phyloP scores from a whole-genome alignment of 2,113 vertebrate genomes.

The Nerophis ophidion region DNA sequence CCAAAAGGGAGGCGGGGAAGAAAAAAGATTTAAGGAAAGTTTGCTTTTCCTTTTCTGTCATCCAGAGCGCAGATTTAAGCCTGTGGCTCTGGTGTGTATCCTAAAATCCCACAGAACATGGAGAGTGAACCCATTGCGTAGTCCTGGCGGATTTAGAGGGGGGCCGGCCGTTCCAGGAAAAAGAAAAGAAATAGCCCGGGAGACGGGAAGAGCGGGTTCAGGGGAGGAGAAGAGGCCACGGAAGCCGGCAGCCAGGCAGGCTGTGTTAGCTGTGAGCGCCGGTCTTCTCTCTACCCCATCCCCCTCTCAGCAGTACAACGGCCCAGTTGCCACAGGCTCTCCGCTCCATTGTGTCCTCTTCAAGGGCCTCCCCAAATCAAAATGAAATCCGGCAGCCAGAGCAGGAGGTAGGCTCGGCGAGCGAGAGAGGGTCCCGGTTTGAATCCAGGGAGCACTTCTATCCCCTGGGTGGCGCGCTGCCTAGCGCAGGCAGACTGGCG shows the following conservation, averaged over 20 bases:
- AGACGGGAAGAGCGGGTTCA: constrained; percentile 44
- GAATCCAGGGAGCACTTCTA: constrained; percentile 46
- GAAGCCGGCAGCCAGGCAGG: constrained; percentile 67
- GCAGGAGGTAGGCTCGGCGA: constrained; percentile 16
- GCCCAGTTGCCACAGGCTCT: constrained; percentile 76
- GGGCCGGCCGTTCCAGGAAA: constrained; percentile 44
- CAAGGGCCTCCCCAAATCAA: constrained; percentile 57
- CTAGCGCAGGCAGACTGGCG: constrained; percentile 52
- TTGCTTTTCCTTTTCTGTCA: constrained; percentile 40
- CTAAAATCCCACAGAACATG: constrained; percentile 55
- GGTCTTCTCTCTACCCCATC: constrained; percentile 75
- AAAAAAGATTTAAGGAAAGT: constrained; percentile 42
- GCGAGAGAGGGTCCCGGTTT: constrained; percentile 23
- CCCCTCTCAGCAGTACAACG: constrained; percentile 75
- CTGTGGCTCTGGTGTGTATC: constrained; percentile 48
- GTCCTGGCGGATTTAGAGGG: constrained; percentile 39
- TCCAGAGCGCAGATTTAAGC: constrained; percentile 50
- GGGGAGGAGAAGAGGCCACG: constrained; percentile 46
- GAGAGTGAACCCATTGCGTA: constrained; percentile 50
- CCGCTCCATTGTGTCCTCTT: constrained; percentile 72
- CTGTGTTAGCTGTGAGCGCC: constrained; percentile 75
- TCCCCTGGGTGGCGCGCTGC: constrained; percentile 29
- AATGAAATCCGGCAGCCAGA: constrained; percentile 47
- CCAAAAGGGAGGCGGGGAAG: constrained; percentile 7
- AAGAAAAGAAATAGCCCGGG: constrained; percentile 45